Evolutionary conservation across 2,113 vertebrate genomes (phyloP), one percentile per base, ranked within the genome.

Genomic region (Erythrocebus patas): DNA sequence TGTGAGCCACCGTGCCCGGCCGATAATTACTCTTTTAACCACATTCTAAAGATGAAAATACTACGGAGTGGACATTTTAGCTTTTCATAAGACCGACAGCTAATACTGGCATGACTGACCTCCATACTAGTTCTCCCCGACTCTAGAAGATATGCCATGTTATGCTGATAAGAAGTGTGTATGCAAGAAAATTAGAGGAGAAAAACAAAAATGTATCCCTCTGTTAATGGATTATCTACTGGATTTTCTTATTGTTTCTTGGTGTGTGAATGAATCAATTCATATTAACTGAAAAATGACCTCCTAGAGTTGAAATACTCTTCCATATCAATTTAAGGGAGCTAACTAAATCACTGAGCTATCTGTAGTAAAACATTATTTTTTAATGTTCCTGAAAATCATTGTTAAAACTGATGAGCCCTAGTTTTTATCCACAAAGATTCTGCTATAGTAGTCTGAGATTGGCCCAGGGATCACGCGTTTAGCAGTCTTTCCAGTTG

Each of bases 1-100:
- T 2, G 0, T 20, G 52, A 55, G 52, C 17, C 52, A 55, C 52
- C 5, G 1, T 55, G 52, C 6, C 17, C 0, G 1, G 52, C 52
- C 0, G 3, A n/a, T 18, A 91, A n/a, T 25, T 20, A 61, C 13
- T 17, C 4, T 25, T 80, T 91, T 40, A 88, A 78, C 13, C 3
- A 79, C 16, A 32, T n/a, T 23, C 20, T 89, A 73, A 70, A 48
- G 14, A 48, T 75, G 52, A 50, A 4, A 61, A 66, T 43, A 94
- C 32, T 57, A 43, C 68, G 6, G 5, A 7, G 48, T 66, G 43
- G 9, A 17, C 13, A 75, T 78, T 92, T 92, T 48, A 79, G 48
- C 25, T 57, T 83, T 83, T 35, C 78, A 14, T 32, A 76, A 9
- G 22, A 75, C 35, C 40, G 3, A 50, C 12, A 61, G 22, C 10